Conservation (phyloP, 2,797 vertebrate species). For the Coendou prehensilis region DNA sequence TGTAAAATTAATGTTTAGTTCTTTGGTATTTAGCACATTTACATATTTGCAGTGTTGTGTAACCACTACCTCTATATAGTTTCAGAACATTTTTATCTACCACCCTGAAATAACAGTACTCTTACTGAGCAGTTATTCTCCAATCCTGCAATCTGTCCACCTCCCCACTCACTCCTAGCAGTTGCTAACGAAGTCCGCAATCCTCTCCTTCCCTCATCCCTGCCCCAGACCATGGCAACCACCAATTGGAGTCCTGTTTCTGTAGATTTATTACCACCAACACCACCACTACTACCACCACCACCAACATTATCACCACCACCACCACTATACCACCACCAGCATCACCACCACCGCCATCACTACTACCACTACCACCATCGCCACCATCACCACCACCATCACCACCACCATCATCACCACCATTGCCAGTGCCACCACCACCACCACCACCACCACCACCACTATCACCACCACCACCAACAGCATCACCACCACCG, state of each 20-base stretch:
- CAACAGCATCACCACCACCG: no score
- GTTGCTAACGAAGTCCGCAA: background rate
- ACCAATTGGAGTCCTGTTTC: background rate
- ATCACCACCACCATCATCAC: no score
- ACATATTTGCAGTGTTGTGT: background rate
- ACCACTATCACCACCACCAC: no score
- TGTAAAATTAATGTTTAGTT: background rate
- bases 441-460: no score
- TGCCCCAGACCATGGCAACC: background rate
- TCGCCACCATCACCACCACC: no score
- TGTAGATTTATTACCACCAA: background rate
- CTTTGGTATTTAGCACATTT: background rate
- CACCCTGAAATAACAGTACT: background rate
- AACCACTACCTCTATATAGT: background rate
- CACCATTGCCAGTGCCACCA: no score
- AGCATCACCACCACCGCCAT: no score
- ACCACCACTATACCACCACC: no score
- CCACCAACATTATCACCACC: no score
- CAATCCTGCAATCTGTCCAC: background rate
- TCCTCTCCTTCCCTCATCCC: background rate
- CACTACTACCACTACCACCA: no score
- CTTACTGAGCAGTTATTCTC: background rate
- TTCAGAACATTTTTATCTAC: conserved; percentile 10
- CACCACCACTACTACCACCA: background rate
- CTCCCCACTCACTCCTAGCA: background rate